These are phyloP conservation scores for Pseudomugil gertrudae DNA, from an alignment of 2,797 vertebrate species.

Conservation along the genomic window DNA sequence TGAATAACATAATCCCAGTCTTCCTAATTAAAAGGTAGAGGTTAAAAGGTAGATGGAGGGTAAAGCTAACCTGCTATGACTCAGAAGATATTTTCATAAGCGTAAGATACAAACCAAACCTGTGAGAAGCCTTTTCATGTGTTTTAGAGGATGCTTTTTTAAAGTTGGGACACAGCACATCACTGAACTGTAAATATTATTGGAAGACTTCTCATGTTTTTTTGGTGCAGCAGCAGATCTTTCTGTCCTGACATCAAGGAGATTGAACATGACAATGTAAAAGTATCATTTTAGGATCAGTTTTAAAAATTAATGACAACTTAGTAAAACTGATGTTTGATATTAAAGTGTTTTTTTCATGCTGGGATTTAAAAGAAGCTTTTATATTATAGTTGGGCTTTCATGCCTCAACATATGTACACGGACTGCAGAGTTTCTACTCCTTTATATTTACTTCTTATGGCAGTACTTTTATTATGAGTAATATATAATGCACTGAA, in stretches of 20 bases:
- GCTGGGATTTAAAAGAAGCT: too few relatives aligned
- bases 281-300: too few relatives aligned
- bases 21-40: slow-evolving; percentile 69
- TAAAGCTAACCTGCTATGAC: slow-evolving; percentile 74
- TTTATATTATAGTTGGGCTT: too few relatives aligned
- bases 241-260: background rate
- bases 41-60: slow-evolving; percentile 72
- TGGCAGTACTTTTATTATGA: too few relatives aligned
- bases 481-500: too few relatives aligned
- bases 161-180: slow-evolving; percentile 23
- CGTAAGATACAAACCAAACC: slow-evolving; percentile 71
- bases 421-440: too few relatives aligned
- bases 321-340: background rate
- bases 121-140: slow-evolving; percentile 44
- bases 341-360: background rate
- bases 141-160: slow-evolving; percentile 46
- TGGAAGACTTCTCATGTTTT: slow-evolving; percentile 12
- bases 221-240: background rate
- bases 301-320: background rate
- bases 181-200: slow-evolving; percentile 1
- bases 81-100: slow-evolving; percentile 74
- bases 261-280: too few relatives aligned
- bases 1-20: slow-evolving; percentile 64
- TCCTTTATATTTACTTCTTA: too few relatives aligned
- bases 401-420: too few relatives aligned